phyloP scores from a whole-genome alignment of 1,140 invertebrate species.

The Drosophila bocqueti region DNA sequence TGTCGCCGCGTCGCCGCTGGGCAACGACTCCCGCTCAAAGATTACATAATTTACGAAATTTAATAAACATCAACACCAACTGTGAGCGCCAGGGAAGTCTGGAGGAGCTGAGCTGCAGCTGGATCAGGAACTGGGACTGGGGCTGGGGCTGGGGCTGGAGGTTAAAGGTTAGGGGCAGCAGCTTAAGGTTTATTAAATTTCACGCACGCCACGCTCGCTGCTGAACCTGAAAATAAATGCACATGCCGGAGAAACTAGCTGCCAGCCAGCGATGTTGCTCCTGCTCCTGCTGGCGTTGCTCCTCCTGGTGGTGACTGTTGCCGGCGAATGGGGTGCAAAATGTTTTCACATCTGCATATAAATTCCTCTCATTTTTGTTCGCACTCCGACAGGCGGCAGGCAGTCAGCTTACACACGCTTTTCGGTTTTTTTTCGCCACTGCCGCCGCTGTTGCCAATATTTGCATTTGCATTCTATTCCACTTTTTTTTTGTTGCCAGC shows the following conservation, averaged over 20 bases:
- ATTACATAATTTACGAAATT: constrained; percentile 82
- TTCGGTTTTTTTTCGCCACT: constrained; percentile 25
- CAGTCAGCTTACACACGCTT: constrained; percentile 73
- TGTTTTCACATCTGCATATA: constrained; percentile 83
- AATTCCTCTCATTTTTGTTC: constrained; percentile 80
- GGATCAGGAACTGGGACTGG: constrained; percentile 1
- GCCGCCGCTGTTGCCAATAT: constrained; percentile 72
- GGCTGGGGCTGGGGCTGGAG: background rate
- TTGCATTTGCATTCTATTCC: constrained; percentile 82
- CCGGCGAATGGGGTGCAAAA: constrained; percentile 78
- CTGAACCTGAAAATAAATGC: constrained; percentile 77
- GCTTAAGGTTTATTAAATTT: constrained; percentile 81
- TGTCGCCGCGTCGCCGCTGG: constrained; percentile 47
- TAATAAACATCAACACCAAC: constrained; percentile 81
- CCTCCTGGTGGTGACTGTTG: constrained; percentile 35
- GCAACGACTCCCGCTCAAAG: constrained; percentile 60
- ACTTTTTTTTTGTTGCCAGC: constrained; percentile 48
- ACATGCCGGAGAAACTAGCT: constrained; percentile 40
- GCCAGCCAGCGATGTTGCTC: background rate
- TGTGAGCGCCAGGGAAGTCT: constrained; percentile 27
- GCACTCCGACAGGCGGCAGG: constrained; percentile 62
- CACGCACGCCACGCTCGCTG: constrained; percentile 69
- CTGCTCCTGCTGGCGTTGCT: constrained; percentile 7
- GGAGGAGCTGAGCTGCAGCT: background rate
- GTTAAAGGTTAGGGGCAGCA: constrained; percentile 31